Base-by-base conservation (phyloP, 2,888 invertebrate genomes). In the Philonicus albiceps region DNA sequence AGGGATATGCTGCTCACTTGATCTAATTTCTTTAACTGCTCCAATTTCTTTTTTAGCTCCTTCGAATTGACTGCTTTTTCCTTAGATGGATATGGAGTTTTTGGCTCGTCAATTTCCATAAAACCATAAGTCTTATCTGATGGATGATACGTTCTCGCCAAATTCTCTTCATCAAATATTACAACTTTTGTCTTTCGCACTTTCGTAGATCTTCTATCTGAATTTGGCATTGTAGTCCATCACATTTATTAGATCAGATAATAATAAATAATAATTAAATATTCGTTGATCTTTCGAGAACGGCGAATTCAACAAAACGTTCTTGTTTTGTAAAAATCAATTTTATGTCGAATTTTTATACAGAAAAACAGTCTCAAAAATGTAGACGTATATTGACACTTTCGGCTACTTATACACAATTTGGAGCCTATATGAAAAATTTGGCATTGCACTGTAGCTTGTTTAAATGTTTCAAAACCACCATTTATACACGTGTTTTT, bases 91-190 rank as follows among this genome's bases (percentile, higher is more conserved):
- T 37, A 19, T 22, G 87, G 87, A 16, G 87, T 87, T 22, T 55
- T 22, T 13, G 87, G 85, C 34, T 87, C 87, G n/a, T 87, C 85
- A 19, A 87, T 87, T 49, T 72, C n/a, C 87, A 87, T 87, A 11
- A 78, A 73, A 6, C 87, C 87, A 72, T 87, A 87, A 1, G 78
- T 19, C 49, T 87, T 87, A 2, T 85, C 72, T 4, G 55, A 22
- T 0, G 87, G 87, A 49, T 87, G 87, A 27, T 80, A 73, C 3
- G 87, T 87, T 73, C 30, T 30, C 16, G n/a, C 43, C 37, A 87
- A 49, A 72, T 87, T 87, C 4, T 49, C 40, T 43, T 87, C 87
- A 40, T 87, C 87, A 27, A 64, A 64, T 64, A 19, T 64, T 0
- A 64, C 19, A 7, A 3, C 64, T 53, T 53, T 19, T 53, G n/a